phyloP scores from a whole-genome alignment of 1,140 invertebrate species.

The Eciton burchellii region DNA sequence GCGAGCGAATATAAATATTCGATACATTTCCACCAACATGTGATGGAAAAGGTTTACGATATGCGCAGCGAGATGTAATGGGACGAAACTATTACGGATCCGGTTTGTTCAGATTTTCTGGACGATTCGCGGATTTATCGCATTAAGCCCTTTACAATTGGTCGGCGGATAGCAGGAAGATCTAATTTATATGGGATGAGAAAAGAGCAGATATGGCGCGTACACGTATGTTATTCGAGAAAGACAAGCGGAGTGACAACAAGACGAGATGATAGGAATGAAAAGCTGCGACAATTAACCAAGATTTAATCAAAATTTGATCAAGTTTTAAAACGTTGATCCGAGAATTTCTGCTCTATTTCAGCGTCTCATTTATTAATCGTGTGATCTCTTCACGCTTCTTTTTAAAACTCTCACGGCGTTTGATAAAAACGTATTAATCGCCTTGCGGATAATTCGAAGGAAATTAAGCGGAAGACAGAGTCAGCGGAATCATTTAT shows the following conservation, averaged over 20 bases:
- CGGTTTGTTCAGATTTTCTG: conserved; percentile 62
- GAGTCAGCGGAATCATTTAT: too few relatives aligned
- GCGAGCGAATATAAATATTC: not conserved
- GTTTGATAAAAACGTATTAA: too few relatives aligned
- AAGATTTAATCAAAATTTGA: not conserved
- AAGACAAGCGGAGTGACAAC: not conserved
- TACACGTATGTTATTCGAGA: not conserved
- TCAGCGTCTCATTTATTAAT: not conserved
- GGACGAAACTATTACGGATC: conserved; percentile 52
- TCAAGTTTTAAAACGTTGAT: not conserved
- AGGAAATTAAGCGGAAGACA: too few relatives aligned
- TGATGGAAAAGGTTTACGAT: conserved; percentile 9
- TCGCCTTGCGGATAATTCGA: too few relatives aligned
- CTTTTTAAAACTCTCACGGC: too few relatives aligned
- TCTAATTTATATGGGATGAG: conserved; percentile 58
- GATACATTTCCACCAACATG: not conserved
- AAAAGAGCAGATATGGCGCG: not conserved
- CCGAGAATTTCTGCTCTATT: not conserved
- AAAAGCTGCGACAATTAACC: too few relatives aligned
- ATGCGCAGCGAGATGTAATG: conserved; percentile 33
- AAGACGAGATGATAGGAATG: not conserved
- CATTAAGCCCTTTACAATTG: conserved; percentile 68
- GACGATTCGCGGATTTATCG: conserved; percentile 65
- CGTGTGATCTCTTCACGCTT: too few relatives aligned
- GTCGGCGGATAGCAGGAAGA: conserved; percentile 61